Base-by-base conservation (phyloP, 2,888 invertebrate species). In the Phorcus lineatus region DNA sequence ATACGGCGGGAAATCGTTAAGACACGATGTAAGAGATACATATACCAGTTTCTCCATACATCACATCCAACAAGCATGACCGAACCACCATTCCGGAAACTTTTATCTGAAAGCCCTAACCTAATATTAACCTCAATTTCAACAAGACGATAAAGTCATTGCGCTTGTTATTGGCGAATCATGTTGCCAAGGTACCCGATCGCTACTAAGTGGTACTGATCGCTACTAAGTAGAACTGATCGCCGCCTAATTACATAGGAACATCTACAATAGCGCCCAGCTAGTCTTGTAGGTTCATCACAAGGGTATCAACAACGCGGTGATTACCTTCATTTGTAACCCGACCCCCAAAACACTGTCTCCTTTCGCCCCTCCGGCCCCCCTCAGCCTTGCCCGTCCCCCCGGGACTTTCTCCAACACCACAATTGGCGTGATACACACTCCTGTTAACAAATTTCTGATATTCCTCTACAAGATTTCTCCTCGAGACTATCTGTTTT, bases 271-370 rank as follows among this genome's bases (percentile, higher is more conserved):
- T 62, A 62, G 62, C 24, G 28, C n/a, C 24, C 24, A 17, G 16
- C 24, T 16, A 11, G 62, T 24, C 62, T 62, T 62, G 24, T 62
- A 62, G 62, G 16, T 31, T 62, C 24, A 16, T 22, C 17, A 62
- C 62, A 62, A 62, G 28, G 28, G 4, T 62, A 62, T 62, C 62
- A 62, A 17, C 9, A 16, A 9, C 28, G 13, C 28, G n/a, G 62
- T 62, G 62, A 62, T 62, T 62, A 28, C 62, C 62, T 62, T 62
- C 62, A 62, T 62, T 62, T 28, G 62, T 62, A 62, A 62, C n/a
- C 16, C 24, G 62, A 62, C 62, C 62, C 62, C 62, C 62, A 16
- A 57, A 62, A 47, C 47, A 47, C 47, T 47, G 47, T 47, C 47
- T 47, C 47, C 47, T 47, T 28, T 24, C 28, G 24, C 62, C 62